These are phyloP conservation scores for Cacoxenus indagator DNA, from an alignment of 2,888 invertebrate species.

Conservation along the genomic window DNA sequence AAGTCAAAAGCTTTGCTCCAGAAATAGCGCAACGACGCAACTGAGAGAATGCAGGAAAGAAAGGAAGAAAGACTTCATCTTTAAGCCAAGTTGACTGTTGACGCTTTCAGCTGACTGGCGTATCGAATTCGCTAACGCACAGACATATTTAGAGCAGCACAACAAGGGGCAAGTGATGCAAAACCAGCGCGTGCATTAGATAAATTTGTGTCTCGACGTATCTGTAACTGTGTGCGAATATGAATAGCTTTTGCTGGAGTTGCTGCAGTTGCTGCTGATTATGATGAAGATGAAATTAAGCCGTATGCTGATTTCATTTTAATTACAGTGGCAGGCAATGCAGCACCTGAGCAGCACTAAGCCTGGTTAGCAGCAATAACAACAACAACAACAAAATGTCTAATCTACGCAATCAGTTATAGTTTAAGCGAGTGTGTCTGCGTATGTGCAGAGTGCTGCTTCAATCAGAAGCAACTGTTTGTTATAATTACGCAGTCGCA, in stretches of 20 bases:
- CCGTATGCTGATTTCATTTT: slow-evolving; percentile 64
- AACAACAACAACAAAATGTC: slow-evolving; percentile 48
- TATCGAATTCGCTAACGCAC: slow-evolving; percentile 55
- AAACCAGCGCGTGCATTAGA: slow-evolving; percentile 59
- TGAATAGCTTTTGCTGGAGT: slow-evolving; percentile 31
- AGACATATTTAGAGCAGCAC: slow-evolving; percentile 61
- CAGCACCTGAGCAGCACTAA: slow-evolving; percentile 49
- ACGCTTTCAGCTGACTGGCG: slow-evolving; percentile 54
- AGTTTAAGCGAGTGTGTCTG: neutral
- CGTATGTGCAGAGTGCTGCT: neutral
- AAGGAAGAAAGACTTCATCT: slow-evolving; percentile 56
- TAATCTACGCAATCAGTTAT: slow-evolving; percentile 44
- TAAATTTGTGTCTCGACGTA: slow-evolving; percentile 30
- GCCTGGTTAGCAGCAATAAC: slow-evolving; percentile 60
- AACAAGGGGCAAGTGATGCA: neutral
- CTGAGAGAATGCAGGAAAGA: too few relatives aligned
- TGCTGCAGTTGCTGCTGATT: slow-evolving; percentile 11
- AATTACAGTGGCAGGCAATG: slow-evolving; percentile 48
- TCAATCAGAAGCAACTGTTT: neutral
- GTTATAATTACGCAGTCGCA: slow-evolving; percentile 3
- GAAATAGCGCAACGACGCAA: slow-evolving; percentile 5
- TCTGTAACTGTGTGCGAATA: slow-evolving; percentile 11
- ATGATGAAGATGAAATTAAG: slow-evolving; percentile 54
- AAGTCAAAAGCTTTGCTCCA: slow-evolving; percentile 14
- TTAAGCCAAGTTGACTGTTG: slow-evolving; percentile 44